These are phyloP conservation scores for Pangasius larnaudii DNA, from an alignment of 2,797 vertebrate species.

Conservation along the genomic window DNA sequence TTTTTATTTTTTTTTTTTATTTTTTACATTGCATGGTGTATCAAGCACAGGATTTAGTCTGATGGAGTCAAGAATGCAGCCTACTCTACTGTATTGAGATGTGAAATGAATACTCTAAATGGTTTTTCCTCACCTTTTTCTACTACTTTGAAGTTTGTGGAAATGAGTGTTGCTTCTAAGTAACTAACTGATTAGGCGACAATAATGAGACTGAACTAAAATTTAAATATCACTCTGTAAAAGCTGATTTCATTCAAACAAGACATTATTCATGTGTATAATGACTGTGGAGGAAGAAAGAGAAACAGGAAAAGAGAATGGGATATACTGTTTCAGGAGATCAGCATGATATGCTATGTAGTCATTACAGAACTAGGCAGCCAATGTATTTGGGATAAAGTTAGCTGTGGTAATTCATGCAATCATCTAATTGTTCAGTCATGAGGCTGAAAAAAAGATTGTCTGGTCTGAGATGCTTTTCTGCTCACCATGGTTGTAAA, in stretches of 20 bases:
- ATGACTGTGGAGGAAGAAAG: not conserved
- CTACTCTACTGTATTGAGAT: too few relatives aligned
- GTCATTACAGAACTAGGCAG: not conserved
- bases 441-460: not conserved
- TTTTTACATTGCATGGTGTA: not conserved
- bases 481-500: not conserved
- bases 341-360: not conserved
- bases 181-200: not conserved
- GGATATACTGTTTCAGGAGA: not conserved
- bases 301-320: not conserved
- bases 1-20: not conserved
- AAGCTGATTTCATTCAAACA: not conserved
- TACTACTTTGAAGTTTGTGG: not conserved
- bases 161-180: not conserved
- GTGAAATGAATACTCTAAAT: not conserved
- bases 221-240: not conserved
- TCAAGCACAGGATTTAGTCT: not conserved
- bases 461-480: not conserved
- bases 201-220: not conserved
- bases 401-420: too few relatives aligned
- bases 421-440: not conserved
- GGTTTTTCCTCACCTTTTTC: not conserved
- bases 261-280: not conserved
- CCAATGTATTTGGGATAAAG: not conserved
- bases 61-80: not conserved